Evolutionary conservation across 2,797 vertebrate species (phyloP).

Genomic region (Spatula versicolor): DNA sequence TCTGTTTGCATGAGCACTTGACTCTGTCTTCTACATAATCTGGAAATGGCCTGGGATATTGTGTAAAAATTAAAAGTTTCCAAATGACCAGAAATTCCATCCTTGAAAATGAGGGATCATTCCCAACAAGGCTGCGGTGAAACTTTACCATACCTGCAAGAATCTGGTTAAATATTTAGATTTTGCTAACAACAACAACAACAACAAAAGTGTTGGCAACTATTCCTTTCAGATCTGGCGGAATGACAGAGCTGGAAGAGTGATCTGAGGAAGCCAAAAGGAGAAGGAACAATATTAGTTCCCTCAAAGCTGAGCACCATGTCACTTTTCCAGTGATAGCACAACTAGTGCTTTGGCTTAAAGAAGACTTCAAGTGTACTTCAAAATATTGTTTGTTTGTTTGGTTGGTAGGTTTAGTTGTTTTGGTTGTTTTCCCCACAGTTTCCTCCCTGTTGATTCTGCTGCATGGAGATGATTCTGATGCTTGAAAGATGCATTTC

Average conservation of each 20-base stretch:
- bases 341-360: neutral
- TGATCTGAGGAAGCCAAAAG: neutral
- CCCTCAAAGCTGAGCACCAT: neutral
- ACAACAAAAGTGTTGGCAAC: neutral
- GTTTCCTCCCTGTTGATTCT: neutral
- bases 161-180: neutral
- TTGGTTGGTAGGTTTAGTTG: too few species aligned
- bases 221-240: neutral
- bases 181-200: neutral
- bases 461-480: neutral
- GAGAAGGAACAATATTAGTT: neutral
- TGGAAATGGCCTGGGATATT: neutral
- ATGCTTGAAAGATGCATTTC: neutral
- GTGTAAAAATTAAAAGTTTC: neutral
- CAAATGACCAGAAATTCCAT: neutral
- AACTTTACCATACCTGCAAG: neutral
- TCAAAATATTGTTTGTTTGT: neutral
- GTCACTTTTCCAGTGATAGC: neutral
- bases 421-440: neutral
- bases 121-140: neutral
- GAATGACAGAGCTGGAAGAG: neutral
- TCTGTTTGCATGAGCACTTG: slow-evolving; percentile 12
- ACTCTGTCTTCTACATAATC: neutral
- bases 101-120: neutral
- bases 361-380: neutral